Conservation (phyloP, 1,140 invertebrate genomes). For the Bicyclus anynana region DNA sequence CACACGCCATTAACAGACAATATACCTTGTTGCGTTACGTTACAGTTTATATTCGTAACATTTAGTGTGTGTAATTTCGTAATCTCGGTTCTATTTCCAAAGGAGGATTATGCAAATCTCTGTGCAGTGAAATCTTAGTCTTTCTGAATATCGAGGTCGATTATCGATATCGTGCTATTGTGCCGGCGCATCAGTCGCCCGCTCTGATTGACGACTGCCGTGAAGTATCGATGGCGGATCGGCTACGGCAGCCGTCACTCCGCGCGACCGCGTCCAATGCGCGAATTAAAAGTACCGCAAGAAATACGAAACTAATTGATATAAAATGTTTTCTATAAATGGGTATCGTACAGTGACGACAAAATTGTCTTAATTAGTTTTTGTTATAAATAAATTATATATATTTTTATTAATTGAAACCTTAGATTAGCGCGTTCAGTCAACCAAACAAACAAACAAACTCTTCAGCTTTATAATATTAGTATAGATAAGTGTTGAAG, state of each 20-base stretch:
- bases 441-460: no score
- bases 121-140: conserved; percentile 26
- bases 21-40: conserved; percentile 8
- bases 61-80: conserved; percentile 11
- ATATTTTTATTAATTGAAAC: background rate
- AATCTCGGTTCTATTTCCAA: conserved; percentile 12
- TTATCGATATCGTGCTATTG: conserved; percentile 46
- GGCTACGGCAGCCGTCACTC: conserved; percentile 29
- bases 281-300: conserved; percentile 39
- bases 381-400: no score
- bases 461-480: no score
- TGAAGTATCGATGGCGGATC: conserved; percentile 46
- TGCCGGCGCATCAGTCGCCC: conserved; percentile 40
- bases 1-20: background rate
- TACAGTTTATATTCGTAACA: conserved; percentile 13
- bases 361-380: background rate
- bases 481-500: no score
- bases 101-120: conserved; percentile 24
- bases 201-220: conserved; percentile 66
- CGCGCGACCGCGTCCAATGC: conserved; percentile 47
- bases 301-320: conserved; percentile 13
- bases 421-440: no score
- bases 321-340: conserved; percentile 11
- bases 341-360: background rate
- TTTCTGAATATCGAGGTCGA: conserved; percentile 39